Conservation (phyloP, 2,888 invertebrate genomes). For the Cartodere bifasciata region DNA sequence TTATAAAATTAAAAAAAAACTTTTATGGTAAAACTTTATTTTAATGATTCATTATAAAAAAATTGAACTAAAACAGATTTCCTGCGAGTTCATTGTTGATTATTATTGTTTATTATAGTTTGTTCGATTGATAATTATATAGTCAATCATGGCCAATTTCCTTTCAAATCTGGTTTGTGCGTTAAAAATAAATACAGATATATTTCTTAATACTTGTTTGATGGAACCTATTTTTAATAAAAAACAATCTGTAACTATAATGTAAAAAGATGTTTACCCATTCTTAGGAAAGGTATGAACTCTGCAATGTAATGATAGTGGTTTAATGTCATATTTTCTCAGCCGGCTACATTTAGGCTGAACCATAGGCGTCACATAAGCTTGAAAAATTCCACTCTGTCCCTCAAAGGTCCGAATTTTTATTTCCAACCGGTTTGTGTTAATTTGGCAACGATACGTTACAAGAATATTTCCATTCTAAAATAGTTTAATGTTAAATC, state of each 20-base stretch:
- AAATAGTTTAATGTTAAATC: constrained; percentile 13
- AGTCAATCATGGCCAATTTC: no score
- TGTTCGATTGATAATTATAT: no score
- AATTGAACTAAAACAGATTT: no score
- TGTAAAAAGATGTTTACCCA: constrained; percentile 30
- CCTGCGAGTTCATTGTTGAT: no score
- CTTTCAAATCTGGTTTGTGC: no score
- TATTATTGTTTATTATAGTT: no score
- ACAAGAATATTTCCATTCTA: constrained; percentile 62
- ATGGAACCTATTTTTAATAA: neutral
- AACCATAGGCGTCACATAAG: constrained; percentile 65
- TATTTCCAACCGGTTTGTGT: constrained; percentile 79
- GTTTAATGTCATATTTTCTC: constrained; percentile 55
- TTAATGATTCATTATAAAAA: no score
- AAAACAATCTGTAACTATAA: neutral
- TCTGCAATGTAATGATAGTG: constrained; percentile 64
- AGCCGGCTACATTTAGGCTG: constrained; percentile 70
- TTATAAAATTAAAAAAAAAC: no score
- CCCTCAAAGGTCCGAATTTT: constrained; percentile 72
- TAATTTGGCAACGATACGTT: constrained; percentile 87
- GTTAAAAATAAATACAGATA: neutral
- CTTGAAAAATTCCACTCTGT: constrained; percentile 58
- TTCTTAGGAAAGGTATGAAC: constrained; percentile 50
- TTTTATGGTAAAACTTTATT: no score
- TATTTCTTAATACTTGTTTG: neutral